Evolutionary conservation across 2,888 invertebrate species (phyloP), one percentile per base, ranked within the genome.

Genomic region (Apodemia duryi): DNA sequence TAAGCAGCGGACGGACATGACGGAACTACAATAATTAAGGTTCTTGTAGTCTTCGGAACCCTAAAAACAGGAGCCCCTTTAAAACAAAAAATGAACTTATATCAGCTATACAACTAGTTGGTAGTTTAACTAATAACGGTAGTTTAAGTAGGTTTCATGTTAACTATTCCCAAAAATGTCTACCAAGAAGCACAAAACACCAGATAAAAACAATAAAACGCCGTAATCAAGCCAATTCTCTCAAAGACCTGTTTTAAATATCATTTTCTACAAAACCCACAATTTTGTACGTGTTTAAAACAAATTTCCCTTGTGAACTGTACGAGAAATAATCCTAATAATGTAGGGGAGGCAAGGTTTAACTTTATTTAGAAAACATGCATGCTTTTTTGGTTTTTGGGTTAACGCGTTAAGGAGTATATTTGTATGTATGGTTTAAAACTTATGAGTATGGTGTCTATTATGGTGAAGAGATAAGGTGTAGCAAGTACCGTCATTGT

Each of bases 401-500:
- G 0, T 9, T 1, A 11, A 9, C 0, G 7, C 1, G 1, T 38
- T 66, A 68, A 35, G 61, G 62, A 51, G 21, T 11, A 52, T 57
- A 65, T 65, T 70, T 60, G 63, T 13, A 49, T 66, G 66, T 66
- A 73, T 67, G 62, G 32, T 71, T 72, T 67, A 49, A 63, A 64
- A 70, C 74, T 74, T 72, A 70, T 70, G 60, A 9, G 38, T 43
- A 2, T 54, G 11, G 10, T 6, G 5, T 10, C 3, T 28, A 38
- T 64, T 65, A 62, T 57, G 3, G 63, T 49, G 29, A 38, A 49
- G 7, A 73, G 77, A 76, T 77, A 76, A 72, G 71, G 52, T 75
- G 78, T 76, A 77, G 74, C 77, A 72, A 71, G 80, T 77, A 70
- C 74, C 73, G 73, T 75, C 74, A 74, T 77, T 77, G 75, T 76